phyloP scores from a whole-genome alignment of 2,113 vertebrate species.

The Petroica traversi region DNA sequence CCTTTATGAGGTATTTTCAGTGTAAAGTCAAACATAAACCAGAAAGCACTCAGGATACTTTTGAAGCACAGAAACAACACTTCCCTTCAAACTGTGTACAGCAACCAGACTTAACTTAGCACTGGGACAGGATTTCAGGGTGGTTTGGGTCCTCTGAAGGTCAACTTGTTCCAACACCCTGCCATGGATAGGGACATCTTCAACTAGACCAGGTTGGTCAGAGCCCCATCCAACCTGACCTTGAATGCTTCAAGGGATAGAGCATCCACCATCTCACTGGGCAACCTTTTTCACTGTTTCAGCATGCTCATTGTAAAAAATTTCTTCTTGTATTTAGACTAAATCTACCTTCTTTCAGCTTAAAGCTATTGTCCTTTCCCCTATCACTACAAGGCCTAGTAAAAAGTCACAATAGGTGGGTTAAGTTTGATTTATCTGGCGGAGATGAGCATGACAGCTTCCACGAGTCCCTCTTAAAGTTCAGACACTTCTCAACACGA shows the following conservation, averaged over 20 bases:
- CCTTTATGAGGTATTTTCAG: rapidly evolving
- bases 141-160: background rate
- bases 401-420: background rate
- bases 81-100: rapidly evolving
- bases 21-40: background rate
- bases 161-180: rapidly evolving
- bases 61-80: background rate
- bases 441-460: background rate
- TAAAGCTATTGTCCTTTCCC: background rate
- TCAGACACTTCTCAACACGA: background rate
- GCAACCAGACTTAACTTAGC: background rate
- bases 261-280: background rate
- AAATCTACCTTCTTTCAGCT: background rate
- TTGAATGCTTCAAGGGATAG: background rate
- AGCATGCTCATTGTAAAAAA: rapidly evolving
- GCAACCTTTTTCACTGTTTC: background rate
- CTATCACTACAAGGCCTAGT: background rate
- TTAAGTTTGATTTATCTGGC: background rate
- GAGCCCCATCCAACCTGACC: background rate
- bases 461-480: background rate
- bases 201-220: background rate
- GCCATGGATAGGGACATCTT: background rate
- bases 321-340: background rate
- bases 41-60: background rate
- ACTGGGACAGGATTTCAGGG: background rate